These are phyloP conservation scores for Zalophus californianus DNA, from an alignment of 2,797 vertebrate genomes.

Conservation along the genomic window DNA sequence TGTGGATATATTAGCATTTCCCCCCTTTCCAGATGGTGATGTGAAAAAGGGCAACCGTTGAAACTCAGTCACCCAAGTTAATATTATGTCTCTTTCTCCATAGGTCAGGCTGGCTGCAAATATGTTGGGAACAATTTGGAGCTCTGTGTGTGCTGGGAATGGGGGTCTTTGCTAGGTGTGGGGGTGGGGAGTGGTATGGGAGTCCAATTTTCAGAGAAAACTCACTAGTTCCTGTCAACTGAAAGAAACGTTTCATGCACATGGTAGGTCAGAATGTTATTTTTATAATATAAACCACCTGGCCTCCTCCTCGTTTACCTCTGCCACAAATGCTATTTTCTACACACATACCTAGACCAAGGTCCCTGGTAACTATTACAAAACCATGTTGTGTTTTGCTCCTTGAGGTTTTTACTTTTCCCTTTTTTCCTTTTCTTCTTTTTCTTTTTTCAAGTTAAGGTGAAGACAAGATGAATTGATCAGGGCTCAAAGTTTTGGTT, in stretches of 20 bases:
- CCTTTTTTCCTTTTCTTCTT: not conserved
- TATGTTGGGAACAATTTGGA: conserved; percentile 69
- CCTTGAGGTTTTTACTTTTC: not conserved
- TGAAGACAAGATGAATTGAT: conserved; percentile 78
- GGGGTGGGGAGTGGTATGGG: conserved; percentile 69
- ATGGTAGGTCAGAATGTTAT: conserved; percentile 83
- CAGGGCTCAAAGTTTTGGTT: conserved; percentile 58
- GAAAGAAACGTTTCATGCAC: conserved; percentile 82
- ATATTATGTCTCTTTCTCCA: conserved; percentile 35
- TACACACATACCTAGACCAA: conserved; percentile 55
- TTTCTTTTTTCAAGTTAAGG: conserved; percentile 65
- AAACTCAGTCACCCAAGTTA: conserved; percentile 67
- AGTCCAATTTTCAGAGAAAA: conserved; percentile 80
- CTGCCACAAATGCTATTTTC: conserved; percentile 65
- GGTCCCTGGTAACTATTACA: conserved; percentile 73
- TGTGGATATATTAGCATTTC: conserved; percentile 59
- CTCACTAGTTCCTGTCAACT: conserved; percentile 80
- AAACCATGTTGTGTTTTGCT: conserved; percentile 55
- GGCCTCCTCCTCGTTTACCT: conserved; percentile 75
- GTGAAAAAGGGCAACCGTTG: conserved; percentile 69
- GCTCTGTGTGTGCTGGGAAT: conserved; percentile 62
- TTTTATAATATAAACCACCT: conserved; percentile 87
- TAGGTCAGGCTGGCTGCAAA: conserved; percentile 63
- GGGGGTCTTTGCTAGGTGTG: conserved; percentile 40
- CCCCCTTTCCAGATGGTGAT: conserved; percentile 70